Base-by-base conservation (phyloP, 2,888 invertebrate species). In the Catocala sponsa region DNA sequence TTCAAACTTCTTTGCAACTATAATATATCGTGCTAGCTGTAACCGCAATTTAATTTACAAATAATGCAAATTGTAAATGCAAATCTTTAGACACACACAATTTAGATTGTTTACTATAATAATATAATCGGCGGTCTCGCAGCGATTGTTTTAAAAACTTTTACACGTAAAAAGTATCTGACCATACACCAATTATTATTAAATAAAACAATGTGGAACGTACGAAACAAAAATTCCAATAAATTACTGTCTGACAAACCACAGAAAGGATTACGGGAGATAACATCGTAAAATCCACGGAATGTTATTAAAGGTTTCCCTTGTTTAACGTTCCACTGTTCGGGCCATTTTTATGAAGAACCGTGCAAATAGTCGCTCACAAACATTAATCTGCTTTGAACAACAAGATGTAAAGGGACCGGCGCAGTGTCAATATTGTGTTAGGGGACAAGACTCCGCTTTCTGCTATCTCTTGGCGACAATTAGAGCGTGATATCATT, bases 381-480 rank as follows among this genome's bases (percentile, higher is more conserved):
- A 94, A 94, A 94, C 94, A 94, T 92, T 94, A 94, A 94, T 94
- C 94, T 93, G 89, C 90, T 92, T 91, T 89, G 91, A 90, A 91
- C 91, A 92, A 91, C 92, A 88, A 90, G 90, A 93, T 91, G 91
- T 91, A 92, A 90, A 90, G 92, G 91, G 91, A 88, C 89, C 66
- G 55, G 81, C 49, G 70, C 72, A 65, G 74, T 81, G 89, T 88
- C 88, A 94, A 94, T 94, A 91, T 94, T 94, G 81, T 91, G 84
- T 89, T 91, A 89, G 91, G 94, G 93, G 94, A 94, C 94, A 91
- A 80, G 87, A 74, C 79, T 76, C 83, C 74, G 78, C 78, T 79
- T 78, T 79, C 74, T 83, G 82, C 84, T 81, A 85, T 83, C 89
- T 88, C 87, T 83, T 81, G 78, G 82, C 78, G 87, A 80, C 92